Evolutionary conservation across 2,888 invertebrate species (phyloP).

Genomic region (Pelosia muscerda): DNA sequence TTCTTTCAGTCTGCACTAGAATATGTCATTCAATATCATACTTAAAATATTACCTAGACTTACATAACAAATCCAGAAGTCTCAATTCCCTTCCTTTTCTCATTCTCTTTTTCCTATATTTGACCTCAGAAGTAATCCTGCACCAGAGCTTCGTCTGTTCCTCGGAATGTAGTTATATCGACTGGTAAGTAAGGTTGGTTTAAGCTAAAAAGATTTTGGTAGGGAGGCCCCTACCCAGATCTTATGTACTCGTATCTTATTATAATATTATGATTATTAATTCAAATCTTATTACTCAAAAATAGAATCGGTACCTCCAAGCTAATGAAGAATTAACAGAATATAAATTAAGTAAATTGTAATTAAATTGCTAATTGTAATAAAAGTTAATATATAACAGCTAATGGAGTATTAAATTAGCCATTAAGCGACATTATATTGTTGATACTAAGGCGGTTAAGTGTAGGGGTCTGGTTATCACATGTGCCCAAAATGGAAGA

Average conservation of each 20-base stretch:
- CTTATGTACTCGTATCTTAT: neutral
- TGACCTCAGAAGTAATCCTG: too few species aligned
- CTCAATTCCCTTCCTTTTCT: neutral
- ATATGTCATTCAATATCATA: neutral
- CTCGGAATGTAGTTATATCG: too few species aligned
- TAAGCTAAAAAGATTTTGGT: neutral
- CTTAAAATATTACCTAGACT: neutral
- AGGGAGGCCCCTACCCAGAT: neutral
- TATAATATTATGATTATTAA: neutral
- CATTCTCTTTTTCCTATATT: neutral
- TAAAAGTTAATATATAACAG: constrained; percentile 19
- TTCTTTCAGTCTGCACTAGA: neutral
- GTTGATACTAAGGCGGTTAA: constrained; percentile 28
- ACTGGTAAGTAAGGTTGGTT: neutral
- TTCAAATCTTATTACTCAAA: neutral
- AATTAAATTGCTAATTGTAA: constrained; percentile 15
- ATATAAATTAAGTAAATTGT: constrained; percentile 5
- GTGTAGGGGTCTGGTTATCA: constrained; percentile 26
- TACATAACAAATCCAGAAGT: too few species aligned
- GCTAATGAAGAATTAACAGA: neutral
- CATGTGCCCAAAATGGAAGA: constrained; percentile 5
- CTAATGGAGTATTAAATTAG: constrained; percentile 25
- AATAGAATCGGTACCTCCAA: neutral
- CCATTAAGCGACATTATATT: constrained; percentile 25
- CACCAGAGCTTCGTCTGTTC: too few species aligned